Evolutionary conservation across 2,888 invertebrate genomes (phyloP).

Genomic region (Andrena camellia): DNA sequence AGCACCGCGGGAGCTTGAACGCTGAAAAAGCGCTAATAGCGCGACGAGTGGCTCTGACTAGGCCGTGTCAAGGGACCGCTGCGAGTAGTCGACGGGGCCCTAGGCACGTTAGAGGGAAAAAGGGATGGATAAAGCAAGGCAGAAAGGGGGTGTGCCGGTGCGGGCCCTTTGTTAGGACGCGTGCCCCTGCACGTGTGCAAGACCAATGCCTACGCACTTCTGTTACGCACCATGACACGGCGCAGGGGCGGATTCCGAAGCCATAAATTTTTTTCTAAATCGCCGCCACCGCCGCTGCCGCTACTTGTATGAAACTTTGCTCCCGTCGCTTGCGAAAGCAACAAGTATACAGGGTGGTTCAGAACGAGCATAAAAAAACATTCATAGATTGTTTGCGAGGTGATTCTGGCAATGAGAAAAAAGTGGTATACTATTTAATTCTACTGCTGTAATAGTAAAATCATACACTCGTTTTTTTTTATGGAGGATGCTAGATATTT

Average conservation of each 20-base stretch:
- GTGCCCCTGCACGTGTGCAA: constrained; percentile 85
- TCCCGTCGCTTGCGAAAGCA: constrained; percentile 22
- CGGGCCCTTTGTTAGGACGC: constrained; percentile 84
- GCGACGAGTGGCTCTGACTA: constrained; percentile 56
- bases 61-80: constrained; percentile 46
- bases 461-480: no score
- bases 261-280: constrained; percentile 54
- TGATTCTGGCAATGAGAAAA: no score
- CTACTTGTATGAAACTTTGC: constrained; percentile 2
- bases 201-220: constrained; percentile 83
- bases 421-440: no score
- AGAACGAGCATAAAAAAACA: no score
- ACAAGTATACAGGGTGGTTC: constrained; percentile 40
- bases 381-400: no score
- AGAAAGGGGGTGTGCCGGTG: constrained; percentile 77
- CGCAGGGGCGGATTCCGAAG: constrained; percentile 64
- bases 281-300: neutral
- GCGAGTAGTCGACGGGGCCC: constrained; percentile 51
- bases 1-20: constrained; percentile 57
- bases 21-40: constrained; percentile 67
- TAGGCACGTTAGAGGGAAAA: constrained; percentile 58
- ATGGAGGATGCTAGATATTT: no score
- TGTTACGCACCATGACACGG: constrained; percentile 63
- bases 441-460: no score
- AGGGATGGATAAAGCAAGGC: constrained; percentile 67